phyloP scores from a whole-genome alignment of 2,888 invertebrate species.

The Microdon myrmicae region DNA sequence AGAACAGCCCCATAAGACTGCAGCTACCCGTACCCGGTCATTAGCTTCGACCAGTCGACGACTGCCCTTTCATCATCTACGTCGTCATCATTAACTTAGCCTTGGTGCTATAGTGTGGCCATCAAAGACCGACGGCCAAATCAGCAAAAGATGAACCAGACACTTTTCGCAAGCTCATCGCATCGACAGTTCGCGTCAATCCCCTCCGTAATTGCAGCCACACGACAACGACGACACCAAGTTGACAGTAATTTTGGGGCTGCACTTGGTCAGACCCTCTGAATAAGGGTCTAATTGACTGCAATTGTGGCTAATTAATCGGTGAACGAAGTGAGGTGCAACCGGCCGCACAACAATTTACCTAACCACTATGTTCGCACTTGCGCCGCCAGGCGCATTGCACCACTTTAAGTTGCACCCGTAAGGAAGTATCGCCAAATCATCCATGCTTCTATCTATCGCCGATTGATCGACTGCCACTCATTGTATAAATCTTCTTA shows the following conservation, averaged over 20 bases:
- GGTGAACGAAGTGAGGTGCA: slow-evolving; percentile 51
- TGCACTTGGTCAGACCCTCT: slow-evolving; percentile 19
- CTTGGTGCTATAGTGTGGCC: slow-evolving; percentile 36
- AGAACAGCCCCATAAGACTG: no score
- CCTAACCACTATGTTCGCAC: slow-evolving; percentile 41
- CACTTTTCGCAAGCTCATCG: no score
- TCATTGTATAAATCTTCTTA: no score
- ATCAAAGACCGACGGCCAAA: slow-evolving; percentile 38
- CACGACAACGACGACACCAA: slow-evolving; percentile 51
- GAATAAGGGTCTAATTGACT: slow-evolving; percentile 52
- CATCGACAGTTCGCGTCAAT: no score
- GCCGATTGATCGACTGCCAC: not conserved
- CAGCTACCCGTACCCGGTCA: slow-evolving; percentile 37
- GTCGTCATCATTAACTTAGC: slow-evolving; percentile 50
- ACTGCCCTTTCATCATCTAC: slow-evolving; percentile 50
- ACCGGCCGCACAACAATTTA: slow-evolving; percentile 48
- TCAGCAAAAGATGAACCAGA: no score
- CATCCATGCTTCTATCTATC: not conserved
- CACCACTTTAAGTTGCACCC: not conserved
- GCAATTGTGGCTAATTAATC: slow-evolving; percentile 52
- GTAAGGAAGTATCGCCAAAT: slow-evolving; percentile 1
- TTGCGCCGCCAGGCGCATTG: slow-evolving; percentile 11
- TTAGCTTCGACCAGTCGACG: slow-evolving; percentile 35
- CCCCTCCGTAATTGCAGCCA: slow-evolving; percentile 36
- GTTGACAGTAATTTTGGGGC: slow-evolving; percentile 39